Evolutionary conservation across 2,797 vertebrate species (phyloP), one percentile per base, ranked within the genome.

Genomic region (Macropodus opercularis): DNA sequence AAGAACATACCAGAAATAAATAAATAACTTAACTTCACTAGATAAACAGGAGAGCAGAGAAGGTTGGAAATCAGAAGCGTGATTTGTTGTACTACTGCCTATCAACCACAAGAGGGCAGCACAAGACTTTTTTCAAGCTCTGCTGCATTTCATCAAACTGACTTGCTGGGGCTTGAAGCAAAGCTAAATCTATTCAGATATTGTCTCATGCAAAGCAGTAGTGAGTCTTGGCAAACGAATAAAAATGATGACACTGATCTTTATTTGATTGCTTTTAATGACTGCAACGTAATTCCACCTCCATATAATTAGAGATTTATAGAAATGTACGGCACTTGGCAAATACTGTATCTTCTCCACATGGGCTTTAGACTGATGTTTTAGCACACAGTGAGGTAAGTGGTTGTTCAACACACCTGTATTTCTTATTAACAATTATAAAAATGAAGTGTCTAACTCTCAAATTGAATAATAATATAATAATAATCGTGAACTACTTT

Each of bases 31-130:
- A 38, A 15, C n/a, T 38, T 10, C 15, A 17, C 9, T 3, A n/a
- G 17, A n/a, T n/a, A n/a, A 42, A 24, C 6, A 24, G n/a, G 24
- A 24, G 24, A 3, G 24, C 24, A 24, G 24, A 24, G 24, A 3
- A 7, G 26, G 42, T 50, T 29, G 12, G n/a, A n/a, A n/a, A n/a
- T 27, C 38, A 17, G 14, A 58, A n/a, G 40, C 7, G 44, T 44
- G 13, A 5, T 41, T 29, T 56, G 59, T 8, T 80, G 83, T 32
- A 75, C 39, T 80, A 36, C 55, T 54, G 22, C 19, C 18, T 57
- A 10, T 14, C 0, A 24, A 63, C 85, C 89, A 88, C 85, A 55
- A 82, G 89, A 85, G 86, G 83, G n/a, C 87, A 72, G 54, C 64
- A 23, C 53, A 73, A 69, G 19, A 46, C 54, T 32, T 10, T n/a